Evolutionary conservation across 2,113 vertebrate genomes (phyloP), one percentile per base, ranked within the genome.

Genomic region (Actenoides lindsayi): DNA sequence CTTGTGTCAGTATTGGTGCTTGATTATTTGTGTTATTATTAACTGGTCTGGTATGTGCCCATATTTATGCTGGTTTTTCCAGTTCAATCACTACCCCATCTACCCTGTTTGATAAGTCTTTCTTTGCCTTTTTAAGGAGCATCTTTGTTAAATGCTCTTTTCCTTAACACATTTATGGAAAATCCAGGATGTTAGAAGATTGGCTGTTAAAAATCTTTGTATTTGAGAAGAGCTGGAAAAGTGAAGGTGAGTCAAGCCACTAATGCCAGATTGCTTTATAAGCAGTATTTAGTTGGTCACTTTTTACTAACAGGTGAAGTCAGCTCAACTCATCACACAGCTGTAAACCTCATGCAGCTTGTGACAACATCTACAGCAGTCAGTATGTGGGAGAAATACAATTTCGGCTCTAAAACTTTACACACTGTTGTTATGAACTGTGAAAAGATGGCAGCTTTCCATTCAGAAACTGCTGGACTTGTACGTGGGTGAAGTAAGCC

Each of bases 391-490:
- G 60, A 93, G 56, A 71, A 96, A 86, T 9, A 68, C 35, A 44
- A 63, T 75, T 90, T 83, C 9, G 0, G 42, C 80, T 89, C 53
- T 89, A 68, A 93, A 92, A 56, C 71, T 94, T 96, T 89, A 93
- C 77, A 83, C 28, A 64, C 88, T 95, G 51, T 41, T 79, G 73
- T 94, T 96, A 93, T 60, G 73, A 90, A 88, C 88, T 91, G 77
- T 92, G 86, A 92, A 94, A 82, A 7, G 30, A 42, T 91, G 88
- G 83, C 94, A 87, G 64, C 51, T 53, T 95, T 93, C 88, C 90
- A 88, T 50, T 7, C 1, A 0, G 60, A 93, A 93, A 89, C 88
- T 95, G 76, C 69, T 93, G 96, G 85, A 53, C 39, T 48, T 62
- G 48, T 30, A 50, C 63, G 33, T 16, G 42, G 88, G 25, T 87